A percentile compares a stretch with the other conserved stretches of the same genome.
phyloP scores from a whole-genome alignment of 2,888 invertebrate genomes.

The Hipparchia sbordonii region DNA sequence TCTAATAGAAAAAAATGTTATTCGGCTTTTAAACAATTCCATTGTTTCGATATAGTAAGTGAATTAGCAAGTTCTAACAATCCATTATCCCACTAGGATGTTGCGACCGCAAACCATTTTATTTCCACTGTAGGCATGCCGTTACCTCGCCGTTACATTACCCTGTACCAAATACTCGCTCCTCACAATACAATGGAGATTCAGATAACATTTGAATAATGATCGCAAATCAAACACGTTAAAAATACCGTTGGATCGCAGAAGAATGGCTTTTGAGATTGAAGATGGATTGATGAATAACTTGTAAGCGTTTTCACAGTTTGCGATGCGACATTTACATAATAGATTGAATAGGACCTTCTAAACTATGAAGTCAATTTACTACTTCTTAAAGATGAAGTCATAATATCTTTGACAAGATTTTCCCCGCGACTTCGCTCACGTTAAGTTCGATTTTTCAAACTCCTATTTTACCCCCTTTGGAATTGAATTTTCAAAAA shows the following conservation, averaged over 20 bases:
- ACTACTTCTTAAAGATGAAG: too few relatives aligned
- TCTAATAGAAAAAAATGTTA: background rate
- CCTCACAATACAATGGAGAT: conserved; percentile 3
- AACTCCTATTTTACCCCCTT: too few relatives aligned
- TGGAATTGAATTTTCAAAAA: too few relatives aligned
- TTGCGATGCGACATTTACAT: background rate
- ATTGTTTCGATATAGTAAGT: background rate
- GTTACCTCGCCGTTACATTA: conserved; percentile 13
- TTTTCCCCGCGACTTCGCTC: too few relatives aligned
- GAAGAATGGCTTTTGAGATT: conserved; percentile 5
- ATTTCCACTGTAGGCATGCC: background rate
- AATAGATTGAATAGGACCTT: background rate
- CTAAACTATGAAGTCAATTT: too few relatives aligned
- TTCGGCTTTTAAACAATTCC: background rate
- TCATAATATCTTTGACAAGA: too few relatives aligned
- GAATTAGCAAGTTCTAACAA: background rate
- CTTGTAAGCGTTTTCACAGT: background rate
- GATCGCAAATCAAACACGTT: conserved; percentile 14
- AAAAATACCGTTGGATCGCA: conserved; percentile 10
- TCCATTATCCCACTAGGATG: background rate
- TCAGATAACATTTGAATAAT: conserved; percentile 4
- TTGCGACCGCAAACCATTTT: background rate
- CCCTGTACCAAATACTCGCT: background rate
- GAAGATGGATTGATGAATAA: background rate
- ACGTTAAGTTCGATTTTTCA: too few relatives aligned